Evolutionary conservation across 2,113 vertebrate genomes (phyloP).

Genomic region (Sphyrna mokarran): DNA sequence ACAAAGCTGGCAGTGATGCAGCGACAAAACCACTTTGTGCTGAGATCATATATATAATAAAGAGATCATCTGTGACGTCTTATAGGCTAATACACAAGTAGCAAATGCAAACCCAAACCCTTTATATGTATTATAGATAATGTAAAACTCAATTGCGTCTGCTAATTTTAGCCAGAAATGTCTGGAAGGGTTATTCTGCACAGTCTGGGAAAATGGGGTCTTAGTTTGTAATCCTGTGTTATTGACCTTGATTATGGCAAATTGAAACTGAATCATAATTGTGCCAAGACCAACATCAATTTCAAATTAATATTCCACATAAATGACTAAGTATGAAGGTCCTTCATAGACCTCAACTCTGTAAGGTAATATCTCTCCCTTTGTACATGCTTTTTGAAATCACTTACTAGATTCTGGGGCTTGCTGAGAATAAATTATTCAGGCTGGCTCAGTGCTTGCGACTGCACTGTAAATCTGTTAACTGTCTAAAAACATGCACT

Average conservation of each 20-base stretch:
- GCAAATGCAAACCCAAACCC: neutral
- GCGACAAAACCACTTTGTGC: neutral
- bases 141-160: neutral
- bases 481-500: neutral
- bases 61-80: neutral
- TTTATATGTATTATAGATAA: neutral
- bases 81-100: neutral
- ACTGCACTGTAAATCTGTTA: constrained; percentile 9
- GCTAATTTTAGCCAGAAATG: neutral
- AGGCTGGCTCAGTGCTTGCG: neutral
- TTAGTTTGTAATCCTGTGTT: neutral
- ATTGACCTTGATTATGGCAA: neutral
- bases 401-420: neutral
- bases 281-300: neutral
- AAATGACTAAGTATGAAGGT: neutral
- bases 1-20: neutral
- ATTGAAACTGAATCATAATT: neutral
- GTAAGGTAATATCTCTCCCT: neutral
- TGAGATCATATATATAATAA: neutral
- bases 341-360: neutral
- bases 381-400: neutral
- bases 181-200: neutral
- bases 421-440: constrained; percentile 27
- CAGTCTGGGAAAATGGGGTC: neutral
- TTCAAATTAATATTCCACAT: neutral